Percentiles rank a stretch among this genome's conserved stretches.
phyloP scores from a whole-genome alignment of 2,113 vertebrate species.

The Osmerus eperlanus region DNA sequence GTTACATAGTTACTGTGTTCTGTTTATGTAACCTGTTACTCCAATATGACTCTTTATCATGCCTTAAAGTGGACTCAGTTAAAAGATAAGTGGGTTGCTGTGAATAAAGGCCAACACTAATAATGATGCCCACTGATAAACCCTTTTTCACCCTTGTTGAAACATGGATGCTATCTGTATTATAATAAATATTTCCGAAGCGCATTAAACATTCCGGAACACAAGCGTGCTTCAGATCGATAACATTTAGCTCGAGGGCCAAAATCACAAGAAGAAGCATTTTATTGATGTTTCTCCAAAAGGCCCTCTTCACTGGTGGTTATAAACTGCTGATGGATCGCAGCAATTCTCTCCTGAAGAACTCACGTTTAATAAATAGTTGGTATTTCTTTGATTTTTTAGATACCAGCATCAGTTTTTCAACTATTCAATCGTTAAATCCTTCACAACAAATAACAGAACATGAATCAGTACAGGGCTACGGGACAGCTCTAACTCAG shows the following conservation, averaged over 20 bases:
- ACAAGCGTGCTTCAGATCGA: not conserved
- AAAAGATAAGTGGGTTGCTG: too few species aligned
- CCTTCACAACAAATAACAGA: too few species aligned
- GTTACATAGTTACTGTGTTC: too few species aligned
- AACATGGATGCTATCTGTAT: not conserved
- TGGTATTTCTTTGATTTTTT: not conserved
- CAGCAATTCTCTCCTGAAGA: not conserved
- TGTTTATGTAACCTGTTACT: too few species aligned
- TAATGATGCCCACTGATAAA: too few species aligned
- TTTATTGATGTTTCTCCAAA: conserved; percentile 2
- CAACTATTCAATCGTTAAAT: too few species aligned
- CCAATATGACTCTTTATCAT: too few species aligned
- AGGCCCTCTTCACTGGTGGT: not conserved
- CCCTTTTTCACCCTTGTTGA: not conserved
- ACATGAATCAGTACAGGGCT: too few species aligned
- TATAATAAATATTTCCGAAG: not conserved
- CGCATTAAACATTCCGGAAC: conserved; percentile 1
- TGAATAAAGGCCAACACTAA: too few species aligned
- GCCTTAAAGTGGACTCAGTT: too few species aligned
- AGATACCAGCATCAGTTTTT: too few species aligned
- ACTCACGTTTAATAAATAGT: not conserved
- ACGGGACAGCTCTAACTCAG: too few species aligned
- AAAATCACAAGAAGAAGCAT: not conserved
- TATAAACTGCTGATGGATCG: not conserved
- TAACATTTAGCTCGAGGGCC: not conserved